Percentiles rank a stretch among this genome's conserved stretches.
These are phyloP conservation scores for Oopsacas minuta DNA, from an alignment of 37 sponge, comb jelly and placozoan genomes.

Conservation along the genomic window DNA sequence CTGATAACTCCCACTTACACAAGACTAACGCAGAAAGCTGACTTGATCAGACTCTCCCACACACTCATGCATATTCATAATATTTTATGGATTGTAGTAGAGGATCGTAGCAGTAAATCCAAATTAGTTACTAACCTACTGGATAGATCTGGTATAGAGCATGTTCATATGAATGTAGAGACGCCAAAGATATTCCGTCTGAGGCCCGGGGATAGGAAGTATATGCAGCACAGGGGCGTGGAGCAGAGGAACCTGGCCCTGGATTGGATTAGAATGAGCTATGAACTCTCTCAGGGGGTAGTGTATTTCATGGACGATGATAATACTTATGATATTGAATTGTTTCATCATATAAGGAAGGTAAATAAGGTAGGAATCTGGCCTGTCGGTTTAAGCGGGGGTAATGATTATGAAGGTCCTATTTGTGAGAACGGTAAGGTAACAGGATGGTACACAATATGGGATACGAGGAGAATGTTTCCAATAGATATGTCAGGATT, in stretches of 20 bases:
- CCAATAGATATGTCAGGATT: slow-evolving; percentile 88
- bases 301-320: slow-evolving; percentile 96
- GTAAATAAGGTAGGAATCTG: slow-evolving; percentile 56
- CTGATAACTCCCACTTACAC: slow-evolving; percentile 92
- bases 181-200: slow-evolving; percentile 21
- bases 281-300: slow-evolving; percentile 36
- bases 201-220: slow-evolving; percentile 41
- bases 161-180: slow-evolving; percentile 25
- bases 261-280: slow-evolving; percentile 34
- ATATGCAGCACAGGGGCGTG: slow-evolving; percentile 64
- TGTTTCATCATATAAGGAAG: slow-evolving; percentile 78
- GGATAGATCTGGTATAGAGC: background rate
- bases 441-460: slow-evolving; percentile 53
- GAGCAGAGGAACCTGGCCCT: slow-evolving; percentile 76
- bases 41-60: slow-evolving; percentile 75
- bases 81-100: slow-evolving; percentile 86
- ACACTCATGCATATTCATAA: slow-evolving; percentile 70
- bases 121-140: slow-evolving; percentile 47
- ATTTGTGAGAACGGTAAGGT: slow-evolving; percentile 47
- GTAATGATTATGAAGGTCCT: slow-evolving; percentile 69
- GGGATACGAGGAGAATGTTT: slow-evolving; percentile 45
- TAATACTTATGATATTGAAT: slow-evolving; percentile 63
- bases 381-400: slow-evolving; percentile 75
- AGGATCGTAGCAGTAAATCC: slow-evolving; percentile 61
- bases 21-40: slow-evolving; percentile 86